Evolutionary conservation across 2,113 vertebrate species (phyloP).

Genomic region (Albula glossodonta): DNA sequence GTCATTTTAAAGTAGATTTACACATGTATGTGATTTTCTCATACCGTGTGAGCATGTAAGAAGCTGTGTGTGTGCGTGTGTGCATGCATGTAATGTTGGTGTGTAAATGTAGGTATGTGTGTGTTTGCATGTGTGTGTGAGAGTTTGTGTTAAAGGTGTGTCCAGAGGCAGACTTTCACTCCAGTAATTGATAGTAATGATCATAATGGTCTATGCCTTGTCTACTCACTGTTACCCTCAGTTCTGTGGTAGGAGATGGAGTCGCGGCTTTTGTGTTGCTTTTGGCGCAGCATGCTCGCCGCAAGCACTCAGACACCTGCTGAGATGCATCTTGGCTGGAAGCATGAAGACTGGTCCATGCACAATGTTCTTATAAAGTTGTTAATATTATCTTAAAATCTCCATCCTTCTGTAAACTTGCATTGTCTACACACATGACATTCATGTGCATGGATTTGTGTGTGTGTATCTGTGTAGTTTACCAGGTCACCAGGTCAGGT

Average conservation of each 20-base stretch:
- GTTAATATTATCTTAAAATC: background rate
- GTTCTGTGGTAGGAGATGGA: too few species aligned
- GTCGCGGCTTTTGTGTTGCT: too few species aligned
- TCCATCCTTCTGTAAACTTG: background rate
- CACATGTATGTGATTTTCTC: background rate
- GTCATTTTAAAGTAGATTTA: background rate
- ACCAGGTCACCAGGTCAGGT: background rate
- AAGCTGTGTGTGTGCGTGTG: background rate
- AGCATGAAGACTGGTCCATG: background rate
- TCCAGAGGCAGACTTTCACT: background rate
- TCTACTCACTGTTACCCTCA: background rate
- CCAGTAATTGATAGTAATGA: background rate
- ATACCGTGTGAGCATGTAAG: background rate
- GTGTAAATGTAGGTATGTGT: background rate
- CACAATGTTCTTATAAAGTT: background rate
- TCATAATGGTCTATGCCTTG: background rate
- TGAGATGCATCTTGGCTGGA: background rate
- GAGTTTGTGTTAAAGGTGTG: background rate
- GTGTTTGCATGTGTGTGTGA: background rate
- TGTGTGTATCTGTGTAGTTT: background rate
- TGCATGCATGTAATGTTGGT: background rate
- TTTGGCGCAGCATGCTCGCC: background rate
- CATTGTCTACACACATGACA: too few species aligned
- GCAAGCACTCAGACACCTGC: background rate
- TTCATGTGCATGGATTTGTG: background rate